These are phyloP conservation scores for Aethina tumida DNA, from an alignment of 1,140 invertebrate species.

Conservation along the genomic window DNA sequence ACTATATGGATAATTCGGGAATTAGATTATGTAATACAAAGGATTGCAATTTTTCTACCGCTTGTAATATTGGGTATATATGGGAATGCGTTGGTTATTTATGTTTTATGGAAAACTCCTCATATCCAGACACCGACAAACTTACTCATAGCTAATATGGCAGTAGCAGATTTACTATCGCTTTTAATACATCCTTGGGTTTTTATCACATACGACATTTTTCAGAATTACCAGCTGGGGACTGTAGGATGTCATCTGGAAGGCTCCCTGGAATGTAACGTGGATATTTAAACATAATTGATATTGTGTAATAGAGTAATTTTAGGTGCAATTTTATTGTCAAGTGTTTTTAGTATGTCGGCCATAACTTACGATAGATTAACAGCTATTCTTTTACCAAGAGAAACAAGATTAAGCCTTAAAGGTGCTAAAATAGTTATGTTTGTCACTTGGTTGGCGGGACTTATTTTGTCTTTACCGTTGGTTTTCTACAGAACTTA, in stretches of 20 bases:
- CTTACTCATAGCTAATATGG: conserved; percentile 70
- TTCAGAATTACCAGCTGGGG: conserved; percentile 65
- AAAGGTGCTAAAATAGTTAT: conserved; percentile 49
- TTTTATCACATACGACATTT: conserved; percentile 53
- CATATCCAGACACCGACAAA: conserved; percentile 68
- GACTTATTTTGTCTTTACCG: conserved; percentile 49
- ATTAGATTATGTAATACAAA: conserved; percentile 48
- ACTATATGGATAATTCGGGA: conserved; percentile 51
- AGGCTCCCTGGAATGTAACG: conserved; percentile 54
- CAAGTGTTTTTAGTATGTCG: conserved; percentile 66
- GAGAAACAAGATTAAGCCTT: conserved; percentile 52
- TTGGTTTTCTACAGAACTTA: conserved; percentile 54
- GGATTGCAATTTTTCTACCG: conserved; percentile 46
- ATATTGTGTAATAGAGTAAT: conserved; percentile 12
- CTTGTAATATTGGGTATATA: conserved; percentile 58
- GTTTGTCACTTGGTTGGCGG: conserved; percentile 54
- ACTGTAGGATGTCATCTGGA: conserved; percentile 57
- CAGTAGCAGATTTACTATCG: conserved; percentile 62
- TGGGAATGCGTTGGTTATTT: conserved; percentile 60
- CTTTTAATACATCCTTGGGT: conserved; percentile 65
- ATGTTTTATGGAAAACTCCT: conserved; percentile 54
- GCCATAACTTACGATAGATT: conserved; percentile 74
- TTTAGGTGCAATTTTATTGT: conserved; percentile 53
- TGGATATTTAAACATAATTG: background rate
- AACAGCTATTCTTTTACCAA: conserved; percentile 64